Evolutionary conservation across 1,140 invertebrate genomes (phyloP).

Genomic region (Procambarus clarkii): DNA sequence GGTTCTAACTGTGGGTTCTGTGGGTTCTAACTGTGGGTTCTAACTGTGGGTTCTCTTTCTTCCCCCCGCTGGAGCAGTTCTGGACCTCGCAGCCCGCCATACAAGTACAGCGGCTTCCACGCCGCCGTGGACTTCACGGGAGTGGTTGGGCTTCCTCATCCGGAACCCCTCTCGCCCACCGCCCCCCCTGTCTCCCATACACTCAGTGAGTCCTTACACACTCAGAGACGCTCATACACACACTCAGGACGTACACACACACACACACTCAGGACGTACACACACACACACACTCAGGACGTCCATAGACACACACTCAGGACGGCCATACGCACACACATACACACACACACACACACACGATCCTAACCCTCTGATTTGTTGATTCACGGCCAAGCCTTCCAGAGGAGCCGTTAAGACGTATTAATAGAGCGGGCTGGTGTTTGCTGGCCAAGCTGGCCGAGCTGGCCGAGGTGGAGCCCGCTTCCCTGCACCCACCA

Average conservation of each 20-base stretch:
- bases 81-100: neutral
- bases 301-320: neutral
- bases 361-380: too few species aligned
- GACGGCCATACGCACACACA: neutral
- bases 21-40: too few species aligned
- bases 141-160: neutral
- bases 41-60: neutral
- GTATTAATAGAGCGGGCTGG: too few species aligned
- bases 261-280: neutral
- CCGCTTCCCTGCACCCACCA: too few species aligned
- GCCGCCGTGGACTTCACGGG: constrained; percentile 17
- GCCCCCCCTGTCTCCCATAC: neutral
- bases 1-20: too few species aligned
- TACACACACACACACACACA: neutral
- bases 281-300: neutral
- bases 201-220: constrained; percentile 3
- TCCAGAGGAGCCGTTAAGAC: too few species aligned
- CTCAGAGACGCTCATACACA: neutral
- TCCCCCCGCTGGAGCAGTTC: neutral
- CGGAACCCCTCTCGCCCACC: neutral
- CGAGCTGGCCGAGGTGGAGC: too few species aligned
- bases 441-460: too few species aligned
- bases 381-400: too few species aligned
- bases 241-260: neutral
- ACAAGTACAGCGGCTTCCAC: constrained; percentile 46